Conservation (phyloP, 2,113 vertebrate species). For the Morphnarchus princeps region DNA sequence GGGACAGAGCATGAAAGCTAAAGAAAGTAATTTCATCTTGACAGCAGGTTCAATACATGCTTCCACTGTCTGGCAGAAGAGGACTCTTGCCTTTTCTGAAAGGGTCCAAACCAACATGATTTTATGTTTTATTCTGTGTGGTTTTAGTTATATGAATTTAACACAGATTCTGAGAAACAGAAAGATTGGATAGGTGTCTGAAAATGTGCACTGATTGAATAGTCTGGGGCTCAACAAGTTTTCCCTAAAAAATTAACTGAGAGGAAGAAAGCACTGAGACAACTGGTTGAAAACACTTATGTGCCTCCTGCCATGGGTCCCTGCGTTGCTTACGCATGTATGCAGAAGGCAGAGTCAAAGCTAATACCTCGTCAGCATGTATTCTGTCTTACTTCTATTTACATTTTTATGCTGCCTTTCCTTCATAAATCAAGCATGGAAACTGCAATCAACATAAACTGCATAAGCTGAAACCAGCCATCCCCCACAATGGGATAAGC, state of each 20-base stretch:
- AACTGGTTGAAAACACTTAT: background rate
- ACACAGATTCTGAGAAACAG: background rate
- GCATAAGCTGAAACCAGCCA: background rate
- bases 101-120: background rate
- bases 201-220: background rate
- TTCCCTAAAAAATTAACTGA: background rate
- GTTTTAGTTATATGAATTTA: background rate
- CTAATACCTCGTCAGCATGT: background rate
- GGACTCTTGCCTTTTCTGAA: background rate
- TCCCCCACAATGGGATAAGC: background rate
- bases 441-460: background rate
- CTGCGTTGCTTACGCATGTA: rapidly evolving
- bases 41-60: background rate
- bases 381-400: background rate
- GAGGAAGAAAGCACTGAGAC: background rate
- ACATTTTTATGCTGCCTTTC: background rate
- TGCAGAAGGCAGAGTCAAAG: background rate
- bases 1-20: background rate
- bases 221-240: background rate
- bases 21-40: background rate
- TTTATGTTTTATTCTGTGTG: background rate
- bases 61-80: background rate
- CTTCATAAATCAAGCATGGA: background rate
- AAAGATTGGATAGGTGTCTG: background rate
- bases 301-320: background rate